Conservation (phyloP, 2,888 invertebrate species). For the Dryococelus australis region DNA sequence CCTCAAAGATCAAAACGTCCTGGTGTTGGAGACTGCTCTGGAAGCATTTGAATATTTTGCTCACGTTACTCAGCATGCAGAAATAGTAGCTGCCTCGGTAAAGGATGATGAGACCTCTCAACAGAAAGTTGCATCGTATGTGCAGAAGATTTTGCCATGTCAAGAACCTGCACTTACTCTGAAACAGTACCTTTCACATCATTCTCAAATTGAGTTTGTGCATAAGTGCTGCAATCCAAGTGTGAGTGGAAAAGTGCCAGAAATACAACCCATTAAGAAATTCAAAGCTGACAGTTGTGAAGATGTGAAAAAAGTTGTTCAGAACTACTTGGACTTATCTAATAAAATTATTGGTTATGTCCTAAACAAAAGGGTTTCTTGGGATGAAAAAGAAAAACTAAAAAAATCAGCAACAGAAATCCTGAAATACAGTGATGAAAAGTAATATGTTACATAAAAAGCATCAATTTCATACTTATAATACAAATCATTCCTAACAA, state of each 20-base stretch:
- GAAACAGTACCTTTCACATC: not conserved
- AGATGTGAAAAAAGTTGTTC: not conserved
- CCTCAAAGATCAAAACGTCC: constrained; percentile 35
- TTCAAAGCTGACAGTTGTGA: not conserved
- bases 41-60: constrained; percentile 42
- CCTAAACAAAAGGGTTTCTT: not conserved
- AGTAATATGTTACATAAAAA: not conserved
- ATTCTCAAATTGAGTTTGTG: constrained; percentile 26
- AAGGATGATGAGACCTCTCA: constrained; percentile 13
- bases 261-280: not conserved
- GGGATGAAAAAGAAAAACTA: not conserved
- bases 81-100: constrained; percentile 36
- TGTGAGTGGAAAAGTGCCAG: not conserved
- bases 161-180: not conserved
- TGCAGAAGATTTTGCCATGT: constrained; percentile 33
- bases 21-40: constrained; percentile 36
- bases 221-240: constrained; percentile 19
- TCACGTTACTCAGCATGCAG: constrained; percentile 40
- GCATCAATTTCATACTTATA: not conserved
- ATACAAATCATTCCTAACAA: too few relatives aligned
- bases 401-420: not conserved
- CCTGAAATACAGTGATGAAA: not conserved
- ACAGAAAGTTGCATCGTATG: constrained; percentile 31
- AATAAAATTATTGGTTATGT: not conserved
- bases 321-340: not conserved